Conservation (phyloP, 1,140 invertebrate species). For the Streblospio benedicti region DNA sequence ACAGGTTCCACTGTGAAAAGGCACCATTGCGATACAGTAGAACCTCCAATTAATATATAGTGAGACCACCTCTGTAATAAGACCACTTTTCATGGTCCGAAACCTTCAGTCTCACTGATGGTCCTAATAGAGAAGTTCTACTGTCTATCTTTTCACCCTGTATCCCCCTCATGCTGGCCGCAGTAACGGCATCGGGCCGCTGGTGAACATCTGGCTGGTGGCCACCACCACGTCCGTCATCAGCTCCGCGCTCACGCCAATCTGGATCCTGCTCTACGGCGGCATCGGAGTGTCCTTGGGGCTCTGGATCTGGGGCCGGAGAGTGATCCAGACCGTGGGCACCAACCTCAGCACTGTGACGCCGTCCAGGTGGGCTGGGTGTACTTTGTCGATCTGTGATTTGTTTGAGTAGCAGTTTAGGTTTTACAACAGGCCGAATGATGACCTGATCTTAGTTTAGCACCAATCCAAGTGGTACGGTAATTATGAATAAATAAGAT, state of each 20-base stretch:
- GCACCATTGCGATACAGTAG: no score
- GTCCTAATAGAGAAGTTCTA: no score
- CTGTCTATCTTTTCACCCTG: no score
- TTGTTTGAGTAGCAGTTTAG: background rate
- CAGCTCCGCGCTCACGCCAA: constrained; percentile 69
- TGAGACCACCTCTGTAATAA: no score
- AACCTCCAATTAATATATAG: no score
- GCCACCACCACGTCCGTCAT: constrained; percentile 69
- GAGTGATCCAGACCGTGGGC: constrained; percentile 92
- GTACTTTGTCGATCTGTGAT: no score
- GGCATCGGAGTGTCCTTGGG: constrained; percentile 90
- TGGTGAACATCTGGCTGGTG: constrained; percentile 74
- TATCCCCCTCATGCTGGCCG: background rate
- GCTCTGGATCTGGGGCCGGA: constrained; percentile 87
- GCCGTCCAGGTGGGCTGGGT: constrained; percentile 46
- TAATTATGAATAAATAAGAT: no score
- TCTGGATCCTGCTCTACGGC: constrained; percentile 85
- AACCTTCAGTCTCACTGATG: no score
- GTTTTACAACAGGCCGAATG: background rate
- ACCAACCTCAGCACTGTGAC: constrained; percentile 94
- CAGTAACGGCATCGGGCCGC: constrained; percentile 93
- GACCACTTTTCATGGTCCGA: no score
- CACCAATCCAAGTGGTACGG: background rate
- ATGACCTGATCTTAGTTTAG: background rate
- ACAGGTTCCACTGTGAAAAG: no score